Base-by-base conservation (phyloP, 2,797 vertebrate species). In the Enteromius mattozi region DNA sequence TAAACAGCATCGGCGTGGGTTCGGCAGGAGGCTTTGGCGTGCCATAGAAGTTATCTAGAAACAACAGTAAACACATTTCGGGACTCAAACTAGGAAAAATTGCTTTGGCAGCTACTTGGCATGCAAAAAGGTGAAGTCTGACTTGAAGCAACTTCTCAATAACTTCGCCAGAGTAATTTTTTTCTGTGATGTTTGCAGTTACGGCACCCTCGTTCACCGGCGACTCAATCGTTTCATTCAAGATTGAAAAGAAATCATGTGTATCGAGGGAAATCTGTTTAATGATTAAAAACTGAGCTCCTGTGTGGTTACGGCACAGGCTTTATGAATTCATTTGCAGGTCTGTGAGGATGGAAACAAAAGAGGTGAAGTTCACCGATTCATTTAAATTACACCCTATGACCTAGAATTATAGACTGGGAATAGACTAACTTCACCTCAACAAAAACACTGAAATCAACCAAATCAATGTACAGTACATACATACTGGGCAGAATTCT, bases 11-110 rank as follows among this genome's bases (percentile, higher is more conserved):
- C 13, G 97, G 97, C 90, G 97, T 96, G 5, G 98, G 98, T 94
- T 99, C 98, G 61, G 97, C 97, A 87, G 98, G 97, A 91, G 98
- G 98, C 91, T 99, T 99, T 0, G 98, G 98, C n/a, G 98, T 99
- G 89, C 98, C 98, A 96, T 99, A 99, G 92, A 99, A 99, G 93
- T 99, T 99, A 92, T 99, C 98, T 99, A 93, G 49, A 79, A 69
- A 45, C 75, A 69, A 81, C 69, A 40, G 56, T 40, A 37, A 40
- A 27, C 12, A 37, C 14, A 24, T 2, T 63, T 5, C 19, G 3
- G 51, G 3, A 47, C 9, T 45, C 45, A 16, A 30, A 61, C 42
- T 35, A 47, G 63, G 12, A 17, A 33, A 13, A 40, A 66, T 24
- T 6, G 14, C 66, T 70, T 51, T 19, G 10, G 9, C 3, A 76